phyloP scores from a whole-genome alignment of 2,113 vertebrate species.

The Ptilonorhynchus violaceus region DNA sequence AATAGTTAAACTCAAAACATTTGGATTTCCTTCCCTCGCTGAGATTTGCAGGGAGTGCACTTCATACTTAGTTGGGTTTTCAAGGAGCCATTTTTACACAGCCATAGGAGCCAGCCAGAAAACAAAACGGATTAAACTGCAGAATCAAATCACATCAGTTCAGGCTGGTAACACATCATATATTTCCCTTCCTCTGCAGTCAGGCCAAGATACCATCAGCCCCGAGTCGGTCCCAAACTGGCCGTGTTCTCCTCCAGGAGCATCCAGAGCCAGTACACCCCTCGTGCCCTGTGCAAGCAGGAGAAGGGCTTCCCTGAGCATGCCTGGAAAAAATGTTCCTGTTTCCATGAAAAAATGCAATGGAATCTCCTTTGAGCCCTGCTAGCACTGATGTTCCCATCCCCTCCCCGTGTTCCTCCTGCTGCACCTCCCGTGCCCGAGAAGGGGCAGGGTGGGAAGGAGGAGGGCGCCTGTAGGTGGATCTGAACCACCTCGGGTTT shows the following conservation, averaged over 20 bases:
- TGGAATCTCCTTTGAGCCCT: neutral
- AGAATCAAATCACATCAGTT: conserved; percentile 5
- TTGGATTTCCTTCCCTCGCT: conserved; percentile 71
- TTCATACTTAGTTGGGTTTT: conserved; percentile 53
- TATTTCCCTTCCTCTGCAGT: neutral
- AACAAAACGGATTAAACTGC: conserved; percentile 36
- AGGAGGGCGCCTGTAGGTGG: accelerated
- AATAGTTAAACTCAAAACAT: conserved; percentile 82
- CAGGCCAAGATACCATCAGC: neutral
- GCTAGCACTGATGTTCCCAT: neutral
- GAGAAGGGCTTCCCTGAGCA: neutral
- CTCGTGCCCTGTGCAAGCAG: neutral
- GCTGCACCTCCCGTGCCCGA: accelerated
- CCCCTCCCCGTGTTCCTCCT: neutral
- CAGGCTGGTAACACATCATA: neutral
- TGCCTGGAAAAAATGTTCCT: neutral
- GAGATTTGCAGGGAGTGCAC: conserved; percentile 45
- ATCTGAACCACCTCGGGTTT: neutral
- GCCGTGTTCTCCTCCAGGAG: neutral
- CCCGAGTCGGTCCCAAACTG: neutral
- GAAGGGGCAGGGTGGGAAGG: neutral
- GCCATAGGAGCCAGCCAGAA: conserved; percentile 42
- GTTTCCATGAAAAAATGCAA: neutral
- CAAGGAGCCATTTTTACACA: conserved; percentile 56
- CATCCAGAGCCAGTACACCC: neutral